Conservation (phyloP, 2,797 vertebrate genomes). For the Catharus ustulatus region DNA sequence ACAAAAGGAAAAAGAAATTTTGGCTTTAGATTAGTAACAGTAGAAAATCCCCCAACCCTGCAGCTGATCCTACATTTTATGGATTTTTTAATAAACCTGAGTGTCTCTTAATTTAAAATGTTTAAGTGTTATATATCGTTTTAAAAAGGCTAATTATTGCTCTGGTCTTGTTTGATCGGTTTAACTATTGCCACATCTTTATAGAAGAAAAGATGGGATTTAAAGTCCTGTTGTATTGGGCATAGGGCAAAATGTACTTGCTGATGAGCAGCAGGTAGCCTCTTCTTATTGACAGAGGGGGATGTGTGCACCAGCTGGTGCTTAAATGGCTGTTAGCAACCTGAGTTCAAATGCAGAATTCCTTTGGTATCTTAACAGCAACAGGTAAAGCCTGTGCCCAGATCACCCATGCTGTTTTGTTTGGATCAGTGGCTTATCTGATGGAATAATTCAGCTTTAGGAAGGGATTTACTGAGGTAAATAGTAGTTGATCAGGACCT, state of each 20-base stretch:
- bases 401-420: background rate
- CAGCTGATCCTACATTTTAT: background rate
- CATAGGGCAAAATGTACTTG: accelerated
- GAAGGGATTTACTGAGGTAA: background rate
- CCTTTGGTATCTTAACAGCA: background rate
- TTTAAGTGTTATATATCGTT: background rate
- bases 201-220: background rate
- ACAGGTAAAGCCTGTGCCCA: background rate
- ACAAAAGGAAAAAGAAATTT: background rate
- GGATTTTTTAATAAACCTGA: background rate
- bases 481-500: background rate
- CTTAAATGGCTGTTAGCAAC: background rate
- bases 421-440: background rate
- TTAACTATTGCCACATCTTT: background rate
- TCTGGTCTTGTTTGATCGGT: background rate
- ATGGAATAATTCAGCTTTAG: background rate
- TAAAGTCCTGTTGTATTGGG: background rate
- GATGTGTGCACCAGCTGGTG: background rate
- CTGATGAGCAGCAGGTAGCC: background rate
- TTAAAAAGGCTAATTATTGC: background rate
- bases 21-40: background rate
- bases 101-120: background rate
- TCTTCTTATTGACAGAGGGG: background rate
- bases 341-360: background rate
- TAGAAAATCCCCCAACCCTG: background rate